These are phyloP conservation scores for Toxotes chatareus DNA, from an alignment of 2,113 vertebrate genomes.

Conservation along the genomic window DNA sequence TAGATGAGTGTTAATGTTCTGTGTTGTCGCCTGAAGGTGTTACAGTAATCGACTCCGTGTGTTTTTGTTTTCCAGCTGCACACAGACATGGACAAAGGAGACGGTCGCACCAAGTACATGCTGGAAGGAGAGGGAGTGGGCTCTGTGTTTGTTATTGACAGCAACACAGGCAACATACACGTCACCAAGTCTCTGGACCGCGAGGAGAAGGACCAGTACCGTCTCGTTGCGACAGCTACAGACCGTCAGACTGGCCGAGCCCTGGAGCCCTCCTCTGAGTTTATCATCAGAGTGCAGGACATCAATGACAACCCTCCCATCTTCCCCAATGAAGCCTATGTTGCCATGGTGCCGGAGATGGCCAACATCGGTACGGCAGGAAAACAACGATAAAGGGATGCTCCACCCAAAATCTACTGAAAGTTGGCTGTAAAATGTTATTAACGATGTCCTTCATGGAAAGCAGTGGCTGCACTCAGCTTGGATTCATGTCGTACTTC, in stretches of 20 bases:
- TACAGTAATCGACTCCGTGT: conserved; percentile 8
- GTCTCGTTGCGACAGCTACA: conserved; percentile 88
- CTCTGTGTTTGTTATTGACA: conserved; percentile 92
- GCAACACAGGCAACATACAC: conserved; percentile 91
- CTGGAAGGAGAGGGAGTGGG: conserved; percentile 92
- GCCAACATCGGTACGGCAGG: conserved; percentile 86
- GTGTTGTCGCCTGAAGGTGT: conserved; percentile 32
- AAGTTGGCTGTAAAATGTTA: conserved; percentile 8
- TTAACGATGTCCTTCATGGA: background rate
- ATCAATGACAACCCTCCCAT: conserved; percentile 93
- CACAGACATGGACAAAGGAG: conserved; percentile 90
- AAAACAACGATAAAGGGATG: background rate
- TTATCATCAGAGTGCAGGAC: conserved; percentile 93
- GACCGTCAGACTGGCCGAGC: conserved; percentile 88
- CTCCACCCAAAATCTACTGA: conserved; percentile 12
- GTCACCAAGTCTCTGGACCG: conserved; percentile 93
- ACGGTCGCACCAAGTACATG: conserved; percentile 89
- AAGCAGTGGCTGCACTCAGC: background rate
- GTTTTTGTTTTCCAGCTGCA: conserved; percentile 84
- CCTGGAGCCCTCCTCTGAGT: conserved; percentile 91
- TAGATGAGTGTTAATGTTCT: conserved; percentile 35
- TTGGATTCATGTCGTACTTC: background rate
- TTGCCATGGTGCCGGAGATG: conserved; percentile 91
- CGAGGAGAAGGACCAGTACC: conserved; percentile 92
- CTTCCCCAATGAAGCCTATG: conserved; percentile 87